Evolutionary conservation across 1,140 invertebrate genomes (phyloP).

Genomic region (Campoletis sonorensis): DNA sequence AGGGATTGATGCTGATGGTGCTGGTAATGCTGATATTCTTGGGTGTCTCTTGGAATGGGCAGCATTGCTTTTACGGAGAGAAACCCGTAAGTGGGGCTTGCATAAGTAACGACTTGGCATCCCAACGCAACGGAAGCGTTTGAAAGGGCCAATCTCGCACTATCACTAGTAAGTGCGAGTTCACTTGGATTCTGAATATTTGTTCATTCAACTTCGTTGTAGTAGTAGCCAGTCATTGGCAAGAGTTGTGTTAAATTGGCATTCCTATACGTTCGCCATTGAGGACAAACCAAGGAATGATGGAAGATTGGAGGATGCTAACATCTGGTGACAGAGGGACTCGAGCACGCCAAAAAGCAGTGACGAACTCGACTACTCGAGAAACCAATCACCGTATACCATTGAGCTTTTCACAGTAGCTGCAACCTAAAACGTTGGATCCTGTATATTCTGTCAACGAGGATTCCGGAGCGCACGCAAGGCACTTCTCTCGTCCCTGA

Average conservation of each 20-base stretch:
- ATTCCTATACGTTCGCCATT: neutral
- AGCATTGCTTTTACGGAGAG: slow-evolving; percentile 65
- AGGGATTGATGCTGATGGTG: slow-evolving; percentile 2
- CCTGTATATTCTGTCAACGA: slow-evolving; percentile 30
- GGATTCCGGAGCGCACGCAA: slow-evolving; percentile 62
- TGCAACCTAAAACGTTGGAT: neutral
- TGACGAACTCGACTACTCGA: neutral
- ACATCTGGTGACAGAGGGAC: neutral
- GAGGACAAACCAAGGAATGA: neutral
- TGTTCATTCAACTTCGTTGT: neutral
- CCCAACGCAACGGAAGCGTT: slow-evolving; percentile 55
- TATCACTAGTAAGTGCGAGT: neutral
- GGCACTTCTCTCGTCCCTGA: slow-evolving; percentile 51
- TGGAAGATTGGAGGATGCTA: neutral
- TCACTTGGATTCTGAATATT: neutral
- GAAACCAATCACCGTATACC: slow-evolving; percentile 10
- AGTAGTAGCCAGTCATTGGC: slow-evolving; percentile 5
- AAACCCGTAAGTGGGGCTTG: slow-evolving; percentile 66
- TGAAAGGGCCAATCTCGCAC: slow-evolving; percentile 48
- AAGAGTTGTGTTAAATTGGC: neutral
- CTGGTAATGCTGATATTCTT: slow-evolving; percentile 56
- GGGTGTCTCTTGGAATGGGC: slow-evolving; percentile 23
- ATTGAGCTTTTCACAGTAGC: neutral
- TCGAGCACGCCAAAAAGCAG: neutral
- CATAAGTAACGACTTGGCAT: slow-evolving; percentile 65